Conservation (phyloP, 2,888 invertebrate species). For the Dicyrtomina minuta region DNA sequence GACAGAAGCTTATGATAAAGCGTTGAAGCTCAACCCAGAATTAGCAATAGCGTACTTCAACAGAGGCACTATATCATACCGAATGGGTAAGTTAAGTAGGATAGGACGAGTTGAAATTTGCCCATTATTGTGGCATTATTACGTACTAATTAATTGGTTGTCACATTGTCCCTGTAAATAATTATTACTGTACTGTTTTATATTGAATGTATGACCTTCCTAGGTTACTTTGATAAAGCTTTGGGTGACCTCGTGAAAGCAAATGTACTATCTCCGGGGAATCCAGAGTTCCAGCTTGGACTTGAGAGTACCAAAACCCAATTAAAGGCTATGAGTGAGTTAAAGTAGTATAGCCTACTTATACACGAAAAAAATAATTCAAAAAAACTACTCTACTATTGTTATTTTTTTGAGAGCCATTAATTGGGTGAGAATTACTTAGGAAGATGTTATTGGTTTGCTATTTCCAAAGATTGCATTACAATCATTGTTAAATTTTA, state of each 20-base stretch:
- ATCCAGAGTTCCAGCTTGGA: slow-evolving; percentile 52
- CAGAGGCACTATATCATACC: slow-evolving; percentile 57
- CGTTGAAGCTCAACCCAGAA: slow-evolving; percentile 53
- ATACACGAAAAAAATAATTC: too few species aligned
- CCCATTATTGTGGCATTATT: too few species aligned
- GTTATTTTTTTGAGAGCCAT: too few species aligned
- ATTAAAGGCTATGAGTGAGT: slow-evolving; percentile 18
- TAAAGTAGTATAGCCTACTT: too few species aligned
- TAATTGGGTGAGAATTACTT: too few species aligned
- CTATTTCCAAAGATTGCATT: too few species aligned
- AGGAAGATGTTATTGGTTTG: too few species aligned
- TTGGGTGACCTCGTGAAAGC: slow-evolving; percentile 52
- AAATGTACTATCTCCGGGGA: slow-evolving; percentile 47
- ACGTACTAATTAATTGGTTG: too few species aligned
- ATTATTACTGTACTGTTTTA: background rate
- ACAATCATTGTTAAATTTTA: too few species aligned
- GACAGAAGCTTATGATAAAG: slow-evolving; percentile 56
- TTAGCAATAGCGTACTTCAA: slow-evolving; percentile 57
- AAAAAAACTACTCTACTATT: too few species aligned
- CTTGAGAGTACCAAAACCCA: slow-evolving; percentile 25
- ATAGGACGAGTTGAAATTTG: too few species aligned
- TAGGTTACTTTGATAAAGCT: slow-evolving; percentile 53
- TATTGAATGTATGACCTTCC: background rate
- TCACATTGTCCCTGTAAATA: too few species aligned
- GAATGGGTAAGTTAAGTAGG: slow-evolving; percentile 55